Evolutionary conservation across 1,140 invertebrate genomes (phyloP), one percentile per base, ranked within the genome.

Genomic region (Periplaneta americana): DNA sequence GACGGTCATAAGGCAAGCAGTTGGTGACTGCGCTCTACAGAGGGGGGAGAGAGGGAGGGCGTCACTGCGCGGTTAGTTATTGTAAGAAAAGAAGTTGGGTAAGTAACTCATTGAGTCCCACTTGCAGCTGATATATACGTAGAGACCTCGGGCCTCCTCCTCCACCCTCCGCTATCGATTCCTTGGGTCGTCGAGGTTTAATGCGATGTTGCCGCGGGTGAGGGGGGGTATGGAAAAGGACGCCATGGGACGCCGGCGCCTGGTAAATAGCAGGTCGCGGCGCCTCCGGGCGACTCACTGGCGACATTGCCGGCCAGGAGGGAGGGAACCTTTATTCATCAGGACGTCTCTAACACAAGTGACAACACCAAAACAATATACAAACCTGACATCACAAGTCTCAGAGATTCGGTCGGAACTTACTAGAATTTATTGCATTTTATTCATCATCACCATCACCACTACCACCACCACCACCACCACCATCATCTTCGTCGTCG

Each of bases 211-310:
- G 75, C 33, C 32, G 33, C 75, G 75, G 33, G 35, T 34, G 75
- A 77, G 35, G 75, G 31, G 75, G 75, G 75, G 75, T 34, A 28
- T 34, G 75, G 31, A 36, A 36, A 36, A 36, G 75, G 75, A 28
- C 75, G 75, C 35, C 31, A 36, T 77, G 75, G 75, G 75, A 77
- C 75, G 75, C 75, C 75, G 75, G 75, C 75, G 75, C 75, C 75
- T 77, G 75, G 75, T 66, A 66, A 28, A 66, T 66, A 66, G 48
- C 48, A 66, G 48, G 48, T 77, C 35, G 75, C 75, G 75, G 75
- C 75, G 75, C 75, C 75, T 77, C n/a, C 2, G 13, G 31, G 75
- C 75, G 75, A 77, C 75, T 34, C 75, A 28, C 33, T 36, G 75
- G 75, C 75, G 75, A 77, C 75, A 77, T 22, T 66, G 48, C 48